phyloP scores from a whole-genome alignment of 2,888 invertebrate genomes.

The Tortricodes alternella region DNA sequence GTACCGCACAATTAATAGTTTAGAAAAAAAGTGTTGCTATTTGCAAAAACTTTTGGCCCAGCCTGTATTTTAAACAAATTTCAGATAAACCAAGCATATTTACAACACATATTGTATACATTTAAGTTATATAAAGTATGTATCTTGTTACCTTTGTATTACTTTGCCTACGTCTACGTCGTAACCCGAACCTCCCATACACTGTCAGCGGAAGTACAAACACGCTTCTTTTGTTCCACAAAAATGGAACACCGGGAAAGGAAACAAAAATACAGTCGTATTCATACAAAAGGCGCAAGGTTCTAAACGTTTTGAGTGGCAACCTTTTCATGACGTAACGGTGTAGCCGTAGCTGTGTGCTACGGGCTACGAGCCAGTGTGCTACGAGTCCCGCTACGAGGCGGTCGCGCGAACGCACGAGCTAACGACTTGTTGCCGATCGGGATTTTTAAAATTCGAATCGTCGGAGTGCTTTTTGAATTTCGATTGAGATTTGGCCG shows the following conservation, averaged over 20 bases:
- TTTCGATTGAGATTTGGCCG: conserved; percentile 4
- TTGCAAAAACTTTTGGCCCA: too few relatives aligned
- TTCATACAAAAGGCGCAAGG: conserved; percentile 74
- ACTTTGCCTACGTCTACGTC: background rate
- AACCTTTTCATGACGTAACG: conserved; percentile 66
- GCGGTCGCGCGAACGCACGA: conserved; percentile 42
- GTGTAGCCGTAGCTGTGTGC: conserved; percentile 57
- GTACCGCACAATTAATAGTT: too few relatives aligned
- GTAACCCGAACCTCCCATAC: conserved; percentile 13
- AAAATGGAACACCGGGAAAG: conserved; percentile 64
- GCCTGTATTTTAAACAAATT: too few relatives aligned
- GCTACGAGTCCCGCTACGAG: conserved; percentile 57
- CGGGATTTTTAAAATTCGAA: conserved; percentile 1
- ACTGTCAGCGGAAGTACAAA: conserved; percentile 52
- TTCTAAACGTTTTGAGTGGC: conserved; percentile 67
- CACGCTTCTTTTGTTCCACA: conserved; percentile 57
- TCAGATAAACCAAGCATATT: too few relatives aligned
- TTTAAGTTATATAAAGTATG: background rate
- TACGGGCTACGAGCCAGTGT: conserved; percentile 55
- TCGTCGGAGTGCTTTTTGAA: conserved; percentile 3
- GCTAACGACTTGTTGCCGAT: conserved; percentile 17
- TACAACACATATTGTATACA: too few relatives aligned
- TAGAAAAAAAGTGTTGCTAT: too few relatives aligned
- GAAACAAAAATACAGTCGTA: conserved; percentile 69
- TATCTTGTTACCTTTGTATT: background rate